These are phyloP conservation scores for Cotesia vestalis DNA, from an alignment of 1,140 invertebrate genomes.

Conservation along the genomic window DNA sequence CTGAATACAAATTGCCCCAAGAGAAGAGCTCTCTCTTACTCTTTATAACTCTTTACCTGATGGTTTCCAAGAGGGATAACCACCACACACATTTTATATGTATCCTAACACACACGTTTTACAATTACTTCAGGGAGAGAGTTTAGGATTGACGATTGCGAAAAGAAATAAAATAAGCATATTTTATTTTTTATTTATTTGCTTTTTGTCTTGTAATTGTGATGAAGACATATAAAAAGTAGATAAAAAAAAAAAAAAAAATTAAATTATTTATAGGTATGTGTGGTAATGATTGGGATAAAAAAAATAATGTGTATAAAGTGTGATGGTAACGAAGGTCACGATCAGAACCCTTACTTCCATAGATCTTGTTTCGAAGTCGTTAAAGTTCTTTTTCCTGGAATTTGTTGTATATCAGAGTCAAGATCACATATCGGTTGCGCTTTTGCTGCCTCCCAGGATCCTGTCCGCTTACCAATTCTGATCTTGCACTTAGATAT, in stretches of 20 bases:
- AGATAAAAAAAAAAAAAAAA: background rate
- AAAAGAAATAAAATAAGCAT: slow-evolving; percentile 22
- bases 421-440: slow-evolving; percentile 58
- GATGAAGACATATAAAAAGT: background rate
- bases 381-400: slow-evolving; percentile 64
- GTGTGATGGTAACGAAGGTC: slow-evolving; percentile 54
- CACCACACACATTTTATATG: too few relatives aligned
- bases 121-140: slow-evolving; percentile 24
- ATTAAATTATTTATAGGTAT: too few relatives aligned
- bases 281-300: too few relatives aligned
- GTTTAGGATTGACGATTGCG: slow-evolving; percentile 25
- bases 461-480: slow-evolving; percentile 64
- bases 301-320: slow-evolving; percentile 9
- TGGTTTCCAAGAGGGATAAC: slow-evolving; percentile 16
- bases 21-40: slow-evolving; percentile 22
- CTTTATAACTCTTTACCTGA: slow-evolving; percentile 34
- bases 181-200: slow-evolving; percentile 19
- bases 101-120: slow-evolving; percentile 11
- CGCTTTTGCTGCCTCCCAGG: slow-evolving; percentile 48
- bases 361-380: slow-evolving; percentile 65
- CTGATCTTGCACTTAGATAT: slow-evolving; percentile 65
- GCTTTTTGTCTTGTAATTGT: slow-evolving; percentile 16
- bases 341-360: slow-evolving; percentile 49
- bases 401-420: slow-evolving; percentile 62
- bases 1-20: slow-evolving; percentile 45